Conservation (phyloP, 1,140 invertebrate genomes). For the Drosophila sechellia region DNA sequence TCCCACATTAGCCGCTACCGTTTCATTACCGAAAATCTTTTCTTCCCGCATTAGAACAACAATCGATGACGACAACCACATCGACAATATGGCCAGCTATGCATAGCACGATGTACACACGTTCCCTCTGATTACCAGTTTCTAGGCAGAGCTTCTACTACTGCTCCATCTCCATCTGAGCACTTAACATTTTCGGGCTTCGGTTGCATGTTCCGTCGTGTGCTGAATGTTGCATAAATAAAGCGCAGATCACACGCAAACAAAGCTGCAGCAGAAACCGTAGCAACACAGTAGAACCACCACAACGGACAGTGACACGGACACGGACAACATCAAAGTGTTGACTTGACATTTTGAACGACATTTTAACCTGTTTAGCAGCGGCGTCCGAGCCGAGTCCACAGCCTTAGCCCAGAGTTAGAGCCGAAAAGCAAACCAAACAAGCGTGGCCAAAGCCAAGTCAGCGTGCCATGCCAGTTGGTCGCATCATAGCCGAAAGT, state of each 20-base stretch:
- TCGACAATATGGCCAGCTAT: conserved; percentile 58
- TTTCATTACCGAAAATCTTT: conserved; percentile 68
- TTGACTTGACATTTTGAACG: conserved; percentile 83
- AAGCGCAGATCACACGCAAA: conserved; percentile 80
- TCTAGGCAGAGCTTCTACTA: conserved; percentile 3
- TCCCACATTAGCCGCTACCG: conserved; percentile 71
- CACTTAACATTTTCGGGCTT: conserved; percentile 80
- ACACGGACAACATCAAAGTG: conserved; percentile 82
- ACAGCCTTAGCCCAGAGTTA: conserved; percentile 9
- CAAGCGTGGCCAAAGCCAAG: conserved; percentile 76
- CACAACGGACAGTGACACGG: conserved; percentile 45
- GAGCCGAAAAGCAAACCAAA: conserved; percentile 63
- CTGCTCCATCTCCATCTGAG: conserved; percentile 37
- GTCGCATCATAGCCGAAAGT: conserved; percentile 60
- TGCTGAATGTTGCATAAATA: conserved; percentile 83
- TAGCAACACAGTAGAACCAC: conserved; percentile 40
- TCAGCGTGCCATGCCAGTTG: conserved; percentile 66
- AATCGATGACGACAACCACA: conserved; percentile 54
- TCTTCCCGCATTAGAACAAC: conserved; percentile 67
- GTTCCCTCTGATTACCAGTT: neutral
- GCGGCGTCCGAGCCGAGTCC: conserved; percentile 51
- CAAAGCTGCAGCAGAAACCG: conserved; percentile 49
- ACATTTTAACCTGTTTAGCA: conserved; percentile 83
- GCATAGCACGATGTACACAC: conserved; percentile 54
- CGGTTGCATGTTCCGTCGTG: conserved; percentile 79